Evolutionary conservation across 2,797 vertebrate species (phyloP), one percentile per base, ranked within the genome.

Genomic region (Lepus townsendii): DNA sequence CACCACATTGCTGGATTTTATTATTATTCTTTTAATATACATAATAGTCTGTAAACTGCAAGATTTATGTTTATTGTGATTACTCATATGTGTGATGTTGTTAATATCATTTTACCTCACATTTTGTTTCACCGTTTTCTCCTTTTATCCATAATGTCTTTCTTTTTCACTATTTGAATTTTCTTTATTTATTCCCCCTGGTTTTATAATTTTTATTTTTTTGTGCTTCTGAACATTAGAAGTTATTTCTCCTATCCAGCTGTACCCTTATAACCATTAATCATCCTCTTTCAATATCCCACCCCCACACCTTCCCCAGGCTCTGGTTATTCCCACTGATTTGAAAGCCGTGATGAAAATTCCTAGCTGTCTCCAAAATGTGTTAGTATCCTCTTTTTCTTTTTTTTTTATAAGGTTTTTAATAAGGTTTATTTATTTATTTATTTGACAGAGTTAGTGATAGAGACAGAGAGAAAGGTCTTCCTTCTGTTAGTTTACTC

Each of bases 1-100:
- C 14, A 83, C 32, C n/a, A 47, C 62, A 63, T 83, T 87, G 26
- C 62, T 95, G 11, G 30, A 69, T 95, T 95, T 92, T 85, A 22
- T 78, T 94, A 52, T 54, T 27, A 42, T 30, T 32, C 14, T 92
- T 92, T 88, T 35, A 84, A 88, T 42, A 65, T 78, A 30, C 7
- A 69, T 79, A 47, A 5, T 52, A 57, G 9, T 27, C 27, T 82
- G 62, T 89, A 77, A 95, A 65, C 30, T 47, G 76, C n/a, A 24
- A 63, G 66, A 62, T 68, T 89, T 95, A 68, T 9, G 86, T 54
- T 85, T 82, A 66, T 85, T 73, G 11, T 72, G 35, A 77, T 78
- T 90, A 76, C 35, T 42, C 4, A 54, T 80, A 73, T 26, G 38
- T 72, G 82, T 73, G 26, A 30, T 60, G 27, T 54, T 47, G 60